These are phyloP conservation scores for Platycheirus albimanus DNA, from an alignment of 2,888 invertebrate genomes.

Conservation along the genomic window DNA sequence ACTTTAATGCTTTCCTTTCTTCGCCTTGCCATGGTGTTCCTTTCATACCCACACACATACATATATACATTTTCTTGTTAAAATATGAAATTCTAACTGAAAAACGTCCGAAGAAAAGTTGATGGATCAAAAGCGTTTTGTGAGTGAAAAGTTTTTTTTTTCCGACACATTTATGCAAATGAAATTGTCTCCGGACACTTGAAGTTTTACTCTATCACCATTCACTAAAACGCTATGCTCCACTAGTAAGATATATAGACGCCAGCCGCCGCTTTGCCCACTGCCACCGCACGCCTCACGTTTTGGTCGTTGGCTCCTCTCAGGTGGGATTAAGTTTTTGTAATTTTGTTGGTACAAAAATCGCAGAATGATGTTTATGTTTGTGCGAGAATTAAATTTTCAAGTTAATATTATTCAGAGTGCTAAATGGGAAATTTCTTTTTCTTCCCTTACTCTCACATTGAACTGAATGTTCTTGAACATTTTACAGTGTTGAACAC, in stretches of 20 bases:
- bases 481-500: constrained; percentile 11
- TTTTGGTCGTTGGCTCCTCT: constrained; percentile 17
- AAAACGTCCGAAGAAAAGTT: constrained; percentile 32
- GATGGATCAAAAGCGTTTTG: constrained; percentile 63
- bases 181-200: constrained; percentile 70
- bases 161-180: constrained; percentile 67
- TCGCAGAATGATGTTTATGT: constrained; percentile 65
- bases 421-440: constrained; percentile 51
- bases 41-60: neutral
- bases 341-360: constrained; percentile 49
- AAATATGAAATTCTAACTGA: constrained; percentile 49
- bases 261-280: no score
- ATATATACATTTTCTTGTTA: constrained; percentile 13
- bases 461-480: constrained; percentile 47
- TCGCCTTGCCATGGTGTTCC: neutral
- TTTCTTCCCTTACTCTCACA: constrained; percentile 39
- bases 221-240: neutral
- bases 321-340: constrained; percentile 65
- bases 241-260: neutral
- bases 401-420: constrained; percentile 68
- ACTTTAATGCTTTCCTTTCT: constrained; percentile 43
- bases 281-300: no score
- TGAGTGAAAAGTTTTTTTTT: constrained; percentile 61
- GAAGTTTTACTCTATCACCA: constrained; percentile 15
- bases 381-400: constrained; percentile 66